Conservation (phyloP, 2,113 vertebrate species). For the Callionymus lyra region DNA sequence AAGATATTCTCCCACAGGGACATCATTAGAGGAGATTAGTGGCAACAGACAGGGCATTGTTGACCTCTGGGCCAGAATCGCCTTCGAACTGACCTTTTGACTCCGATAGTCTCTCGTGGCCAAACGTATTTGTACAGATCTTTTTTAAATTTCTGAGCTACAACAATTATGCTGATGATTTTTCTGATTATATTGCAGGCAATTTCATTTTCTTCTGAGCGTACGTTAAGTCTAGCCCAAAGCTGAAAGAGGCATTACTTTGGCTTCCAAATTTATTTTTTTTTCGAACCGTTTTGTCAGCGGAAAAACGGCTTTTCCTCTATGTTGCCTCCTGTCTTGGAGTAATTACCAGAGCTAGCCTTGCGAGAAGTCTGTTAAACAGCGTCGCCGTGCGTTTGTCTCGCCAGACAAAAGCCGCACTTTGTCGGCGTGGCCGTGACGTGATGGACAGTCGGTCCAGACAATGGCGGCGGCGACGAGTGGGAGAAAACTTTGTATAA, state of each 20-base stretch:
- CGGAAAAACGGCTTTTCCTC: neutral
- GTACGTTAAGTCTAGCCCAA: no score
- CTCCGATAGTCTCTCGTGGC: conserved; percentile 13
- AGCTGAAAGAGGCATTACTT: no score
- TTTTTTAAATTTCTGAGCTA: conserved; percentile 6
- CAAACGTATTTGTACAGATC: conserved; percentile 1
- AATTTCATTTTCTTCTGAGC: no score
- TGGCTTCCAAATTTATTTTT: neutral
- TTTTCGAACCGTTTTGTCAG: neutral
- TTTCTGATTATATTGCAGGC: no score
- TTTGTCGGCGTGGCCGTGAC: conserved; percentile 17
- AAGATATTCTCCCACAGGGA: conserved; percentile 21
- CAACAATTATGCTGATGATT: no score
- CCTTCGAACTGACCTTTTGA: conserved; percentile 31
- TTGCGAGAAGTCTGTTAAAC: conserved; percentile 32
- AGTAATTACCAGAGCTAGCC: conserved; percentile 42
- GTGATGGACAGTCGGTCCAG: conserved; percentile 10
- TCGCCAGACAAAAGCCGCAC: conserved; percentile 40
- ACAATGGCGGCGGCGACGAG: conserved; percentile 35
- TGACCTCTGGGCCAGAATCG: conserved; percentile 28
- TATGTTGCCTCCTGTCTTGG: conserved; percentile 5
- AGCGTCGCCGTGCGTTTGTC: conserved; percentile 9
- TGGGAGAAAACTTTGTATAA: conserved; percentile 49
- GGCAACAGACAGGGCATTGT: conserved; percentile 21
- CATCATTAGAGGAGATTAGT: conserved; percentile 38